These are phyloP conservation scores for Axinella damicornis DNA, from an alignment of 37 sponge, comb jelly and placozoan genomes.

Conservation along the genomic window DNA sequence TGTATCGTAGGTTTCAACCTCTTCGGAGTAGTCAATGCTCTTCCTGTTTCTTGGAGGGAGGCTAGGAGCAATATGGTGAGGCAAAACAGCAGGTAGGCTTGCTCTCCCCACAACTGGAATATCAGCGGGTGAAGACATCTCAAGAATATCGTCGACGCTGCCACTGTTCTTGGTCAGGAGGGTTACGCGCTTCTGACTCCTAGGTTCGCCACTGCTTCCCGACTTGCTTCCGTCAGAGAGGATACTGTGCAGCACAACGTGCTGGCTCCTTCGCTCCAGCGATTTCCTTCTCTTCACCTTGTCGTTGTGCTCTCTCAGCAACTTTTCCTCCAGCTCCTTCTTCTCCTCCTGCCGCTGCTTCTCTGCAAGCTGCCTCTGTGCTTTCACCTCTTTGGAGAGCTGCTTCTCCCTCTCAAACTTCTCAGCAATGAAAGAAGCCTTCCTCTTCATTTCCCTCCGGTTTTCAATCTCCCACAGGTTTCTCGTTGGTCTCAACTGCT, in stretches of 20 bases:
- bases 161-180: neutral
- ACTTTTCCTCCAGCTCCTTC: conserved; percentile 4
- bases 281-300: conserved; percentile 5
- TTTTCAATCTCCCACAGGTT: conserved; percentile 21
- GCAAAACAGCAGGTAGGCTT: neutral
- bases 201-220: neutral
- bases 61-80: neutral
- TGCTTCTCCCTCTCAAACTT: conserved; percentile 10
- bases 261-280: conserved; percentile 23
- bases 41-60: neutral
- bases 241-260: neutral
- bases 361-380: neutral
- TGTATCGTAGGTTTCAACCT: conserved; percentile 6
- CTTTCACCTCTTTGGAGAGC: neutral
- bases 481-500: conserved; percentile 9
- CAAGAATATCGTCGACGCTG: neutral
- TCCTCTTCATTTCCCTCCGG: conserved; percentile 2
- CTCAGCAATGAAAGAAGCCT: conserved; percentile 38
- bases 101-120: neutral
- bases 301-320: neutral
- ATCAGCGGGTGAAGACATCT: neutral
- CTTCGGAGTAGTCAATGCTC: conserved; percentile 31
- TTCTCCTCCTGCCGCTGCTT: conserved; percentile 12
- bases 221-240: neutral
- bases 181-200: neutral